Conservation (phyloP, 2,888 invertebrate species). For the Hirtodrosophila histrioides region DNA sequence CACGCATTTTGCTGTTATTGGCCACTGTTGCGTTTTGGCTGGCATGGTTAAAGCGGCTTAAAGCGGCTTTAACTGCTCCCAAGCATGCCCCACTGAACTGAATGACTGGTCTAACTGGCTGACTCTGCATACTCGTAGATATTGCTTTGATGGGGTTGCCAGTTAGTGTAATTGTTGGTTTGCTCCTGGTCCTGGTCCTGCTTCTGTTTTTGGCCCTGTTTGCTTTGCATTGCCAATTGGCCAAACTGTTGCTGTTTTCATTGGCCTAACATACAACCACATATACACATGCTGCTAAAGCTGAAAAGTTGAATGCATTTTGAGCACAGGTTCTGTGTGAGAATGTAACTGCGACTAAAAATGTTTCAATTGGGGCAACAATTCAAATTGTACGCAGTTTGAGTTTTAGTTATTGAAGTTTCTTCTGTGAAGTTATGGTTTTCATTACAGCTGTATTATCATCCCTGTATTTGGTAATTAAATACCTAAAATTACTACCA, state of each 20-base stretch:
- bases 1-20: slow-evolving; percentile 49
- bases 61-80: slow-evolving; percentile 72
- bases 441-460: too few relatives aligned
- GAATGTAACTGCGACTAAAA: slow-evolving; percentile 2
- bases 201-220: slow-evolving; percentile 17
- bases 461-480: too few relatives aligned
- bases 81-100: slow-evolving; percentile 56
- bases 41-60: slow-evolving; percentile 56
- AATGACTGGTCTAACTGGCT: slow-evolving; percentile 22
- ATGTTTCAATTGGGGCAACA: neutral
- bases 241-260: slow-evolving; percentile 58
- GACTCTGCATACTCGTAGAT: slow-evolving; percentile 26
- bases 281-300: slow-evolving; percentile 8
- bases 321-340: neutral
- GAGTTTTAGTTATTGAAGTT: neutral
- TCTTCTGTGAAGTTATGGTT: too few relatives aligned
- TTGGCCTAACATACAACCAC: slow-evolving; percentile 14
- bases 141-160: slow-evolving; percentile 37
- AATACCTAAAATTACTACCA: too few relatives aligned
- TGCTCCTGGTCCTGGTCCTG: slow-evolving; percentile 19
- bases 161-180: slow-evolving; percentile 57
- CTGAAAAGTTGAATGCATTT: slow-evolving; percentile 36
- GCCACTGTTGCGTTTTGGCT: slow-evolving; percentile 27
- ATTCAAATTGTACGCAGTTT: neutral
- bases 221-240: slow-evolving; percentile 44